phyloP scores from a whole-genome alignment of 2,797 vertebrate genomes.

The Neosilurus mollespiculum region DNA sequence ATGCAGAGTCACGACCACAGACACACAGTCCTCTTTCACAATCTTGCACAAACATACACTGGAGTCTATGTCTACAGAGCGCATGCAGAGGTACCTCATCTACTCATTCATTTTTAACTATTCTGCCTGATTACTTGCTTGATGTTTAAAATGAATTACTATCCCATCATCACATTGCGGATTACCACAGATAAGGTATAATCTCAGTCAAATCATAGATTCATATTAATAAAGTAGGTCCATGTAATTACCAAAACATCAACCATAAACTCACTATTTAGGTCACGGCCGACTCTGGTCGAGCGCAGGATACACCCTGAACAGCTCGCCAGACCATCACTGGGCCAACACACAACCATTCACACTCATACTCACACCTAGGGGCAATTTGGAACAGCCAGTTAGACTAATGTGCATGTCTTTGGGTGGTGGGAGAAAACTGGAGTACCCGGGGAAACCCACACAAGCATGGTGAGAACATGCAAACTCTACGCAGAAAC shows the following conservation, averaged over 20 bases:
- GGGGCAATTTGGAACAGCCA: no score
- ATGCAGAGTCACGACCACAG: constrained; percentile 37
- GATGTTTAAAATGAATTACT: constrained; percentile 20
- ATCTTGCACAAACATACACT: constrained; percentile 36
- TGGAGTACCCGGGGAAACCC: no score
- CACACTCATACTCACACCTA: no score
- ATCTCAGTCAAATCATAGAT: background rate
- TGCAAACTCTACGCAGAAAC: no score
- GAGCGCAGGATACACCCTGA: no score
- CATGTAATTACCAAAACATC: background rate
- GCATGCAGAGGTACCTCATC: constrained; percentile 5
- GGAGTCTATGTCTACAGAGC: constrained; percentile 46
- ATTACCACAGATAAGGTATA: background rate
- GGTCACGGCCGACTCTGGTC: no score
- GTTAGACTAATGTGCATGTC: no score
- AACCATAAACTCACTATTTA: background rate
- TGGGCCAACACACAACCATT: no score
- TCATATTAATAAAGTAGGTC: background rate
- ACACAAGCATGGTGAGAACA: no score
- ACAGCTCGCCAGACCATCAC: no score
- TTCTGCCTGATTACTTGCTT: constrained; percentile 32
- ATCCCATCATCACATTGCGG: constrained; percentile 1
- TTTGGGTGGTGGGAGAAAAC: no score
- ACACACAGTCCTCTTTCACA: constrained; percentile 27
- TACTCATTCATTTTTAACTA: constrained; percentile 44